Percentiles rank a stretch among this genome's conserved stretches.
phyloP scores from a whole-genome alignment of 2,113 vertebrate genomes.

The Columbina picui region DNA sequence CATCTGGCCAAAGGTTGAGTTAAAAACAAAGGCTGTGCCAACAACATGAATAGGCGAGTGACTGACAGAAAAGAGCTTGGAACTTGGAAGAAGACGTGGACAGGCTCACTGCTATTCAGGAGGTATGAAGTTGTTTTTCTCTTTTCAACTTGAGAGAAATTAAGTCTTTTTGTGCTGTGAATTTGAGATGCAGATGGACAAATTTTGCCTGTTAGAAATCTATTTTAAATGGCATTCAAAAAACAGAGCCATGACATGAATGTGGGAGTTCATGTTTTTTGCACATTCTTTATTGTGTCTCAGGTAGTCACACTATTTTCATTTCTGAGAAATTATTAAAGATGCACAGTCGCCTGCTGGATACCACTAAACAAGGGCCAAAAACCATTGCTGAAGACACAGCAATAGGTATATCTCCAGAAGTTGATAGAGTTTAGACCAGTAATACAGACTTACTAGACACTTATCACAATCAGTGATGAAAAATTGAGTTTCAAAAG shows the following conservation, averaged over 20 bases:
- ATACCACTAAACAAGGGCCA: fast-evolving
- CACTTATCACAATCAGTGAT: not conserved
- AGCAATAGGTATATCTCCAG: not conserved
- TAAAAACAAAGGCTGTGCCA: not conserved
- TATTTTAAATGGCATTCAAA: not conserved
- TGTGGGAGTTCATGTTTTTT: not conserved
- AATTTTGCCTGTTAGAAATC: not conserved
- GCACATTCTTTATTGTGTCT: not conserved
- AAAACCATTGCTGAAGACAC: not conserved
- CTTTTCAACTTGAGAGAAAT: not conserved
- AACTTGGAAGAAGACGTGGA: not conserved
- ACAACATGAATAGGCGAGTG: not conserved
- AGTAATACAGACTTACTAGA: not conserved
- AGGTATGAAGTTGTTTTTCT: not conserved
- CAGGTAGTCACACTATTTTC: not conserved
- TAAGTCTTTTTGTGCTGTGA: not conserved
- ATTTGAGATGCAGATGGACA: not conserved
- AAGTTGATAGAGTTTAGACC: not conserved
- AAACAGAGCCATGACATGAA: not conserved
- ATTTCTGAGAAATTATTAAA: not conserved
- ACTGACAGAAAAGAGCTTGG: not conserved
- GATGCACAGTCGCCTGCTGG: not conserved
- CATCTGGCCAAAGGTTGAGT: not conserved
- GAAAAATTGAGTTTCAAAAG: not conserved
- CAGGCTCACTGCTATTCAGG: not conserved